Evolutionary conservation across 1,140 invertebrate species (phyloP).

Genomic region (Artemia franciscana): DNA sequence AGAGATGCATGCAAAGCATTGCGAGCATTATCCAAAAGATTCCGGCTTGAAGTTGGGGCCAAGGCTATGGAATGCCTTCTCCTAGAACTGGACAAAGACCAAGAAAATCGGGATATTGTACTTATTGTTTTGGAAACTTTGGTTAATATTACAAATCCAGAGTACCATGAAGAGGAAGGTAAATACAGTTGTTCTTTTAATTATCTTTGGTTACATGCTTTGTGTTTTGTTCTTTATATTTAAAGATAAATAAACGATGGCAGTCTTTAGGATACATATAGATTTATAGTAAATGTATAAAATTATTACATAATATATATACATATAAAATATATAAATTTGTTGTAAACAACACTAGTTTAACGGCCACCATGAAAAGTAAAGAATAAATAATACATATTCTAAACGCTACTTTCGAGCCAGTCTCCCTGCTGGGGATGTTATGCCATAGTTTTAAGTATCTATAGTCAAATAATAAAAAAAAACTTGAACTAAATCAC

Average conservation of each 20-base stretch:
- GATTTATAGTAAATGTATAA: too few relatives aligned
- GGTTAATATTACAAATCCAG: slow-evolving; percentile 64
- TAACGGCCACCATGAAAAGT: too few relatives aligned
- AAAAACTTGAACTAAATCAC: too few relatives aligned
- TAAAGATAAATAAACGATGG: slow-evolving; percentile 2
- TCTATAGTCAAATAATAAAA: too few relatives aligned
- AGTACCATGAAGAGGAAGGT: slow-evolving; percentile 58
- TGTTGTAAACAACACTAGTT: too few relatives aligned
- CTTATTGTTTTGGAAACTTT: slow-evolving; percentile 76
- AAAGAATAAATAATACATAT: too few relatives aligned
- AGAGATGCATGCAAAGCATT: slow-evolving; percentile 86
- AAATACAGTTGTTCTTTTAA: slow-evolving; percentile 17
- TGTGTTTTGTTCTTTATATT: too few relatives aligned
- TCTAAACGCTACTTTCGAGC: too few relatives aligned
- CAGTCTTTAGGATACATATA: not conserved
- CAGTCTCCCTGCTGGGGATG: too few relatives aligned
- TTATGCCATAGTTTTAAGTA: too few relatives aligned
- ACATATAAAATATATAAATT: too few relatives aligned
- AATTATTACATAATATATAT: too few relatives aligned
- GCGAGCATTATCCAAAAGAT: slow-evolving; percentile 76
- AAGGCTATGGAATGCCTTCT: slow-evolving; percentile 72
- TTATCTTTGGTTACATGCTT: not conserved
- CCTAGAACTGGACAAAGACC: slow-evolving; percentile 54
- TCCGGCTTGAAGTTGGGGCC: slow-evolving; percentile 81
- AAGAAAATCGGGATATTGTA: slow-evolving; percentile 70